These are phyloP conservation scores for Hoplodrina ambigua DNA, from an alignment of 2,888 invertebrate species.

Conservation along the genomic window DNA sequence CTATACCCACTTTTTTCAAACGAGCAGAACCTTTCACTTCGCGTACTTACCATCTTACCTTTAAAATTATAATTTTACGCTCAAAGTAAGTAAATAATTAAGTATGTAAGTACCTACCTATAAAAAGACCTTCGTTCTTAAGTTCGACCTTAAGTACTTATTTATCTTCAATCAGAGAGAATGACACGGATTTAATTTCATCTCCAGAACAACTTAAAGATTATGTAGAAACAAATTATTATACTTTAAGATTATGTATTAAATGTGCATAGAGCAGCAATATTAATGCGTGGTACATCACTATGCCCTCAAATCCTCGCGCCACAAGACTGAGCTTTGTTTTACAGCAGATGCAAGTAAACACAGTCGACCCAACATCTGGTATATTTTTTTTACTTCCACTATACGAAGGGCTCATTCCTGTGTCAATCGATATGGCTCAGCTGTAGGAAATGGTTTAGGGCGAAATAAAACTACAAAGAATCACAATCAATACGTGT, in stretches of 20 bases:
- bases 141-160: no score
- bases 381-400: conserved; percentile 86
- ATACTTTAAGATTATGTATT: not conserved
- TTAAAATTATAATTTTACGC: not conserved
- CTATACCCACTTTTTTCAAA: not conserved
- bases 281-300: conserved; percentile 30
- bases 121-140: no score
- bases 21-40: not conserved
- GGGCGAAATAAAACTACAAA: conserved; percentile 29
- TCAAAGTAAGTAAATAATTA: not conserved
- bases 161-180: not conserved
- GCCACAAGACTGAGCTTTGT: conserved; percentile 84
- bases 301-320: conserved; percentile 72
- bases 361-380: conserved; percentile 85
- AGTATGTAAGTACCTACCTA: not conserved
- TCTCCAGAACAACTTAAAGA: not conserved
- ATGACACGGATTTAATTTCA: conserved; percentile 10
- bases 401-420: conserved; percentile 73
- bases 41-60: not conserved
- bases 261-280: conserved; percentile 14
- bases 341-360: conserved; percentile 87
- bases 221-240: not conserved
- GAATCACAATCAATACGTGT: conserved; percentile 9
- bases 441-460: conserved; percentile 37
- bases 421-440: conserved; percentile 57